Evolutionary conservation across 2,888 invertebrate genomes (phyloP).

Genomic region (Hyposoter dolosus): DNA sequence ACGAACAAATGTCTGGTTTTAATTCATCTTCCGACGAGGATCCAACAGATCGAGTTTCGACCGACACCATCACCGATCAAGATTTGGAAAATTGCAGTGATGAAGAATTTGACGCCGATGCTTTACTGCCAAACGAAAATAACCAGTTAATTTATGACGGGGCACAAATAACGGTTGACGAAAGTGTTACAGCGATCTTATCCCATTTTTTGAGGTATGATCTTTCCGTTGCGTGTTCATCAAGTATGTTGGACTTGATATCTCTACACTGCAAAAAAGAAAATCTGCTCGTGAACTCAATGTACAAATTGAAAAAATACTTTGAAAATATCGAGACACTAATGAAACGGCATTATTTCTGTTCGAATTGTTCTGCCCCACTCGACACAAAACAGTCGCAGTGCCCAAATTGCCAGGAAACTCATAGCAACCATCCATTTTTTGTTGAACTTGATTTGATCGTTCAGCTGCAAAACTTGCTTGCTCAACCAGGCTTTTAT

Average conservation of each 20-base stretch:
- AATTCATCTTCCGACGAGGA: no score
- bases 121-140: not conserved
- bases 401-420: not conserved
- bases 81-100: not conserved
- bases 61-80: not conserved
- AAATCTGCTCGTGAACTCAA: no score
- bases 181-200: not conserved
- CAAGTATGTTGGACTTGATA: not conserved
- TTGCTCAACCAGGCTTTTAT: slow-evolving; percentile 1
- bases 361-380: no score
- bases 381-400: no score
- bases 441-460: not conserved
- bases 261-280: no score
- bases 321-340: no score
- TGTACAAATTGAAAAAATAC: no score
- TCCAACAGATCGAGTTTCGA: no score
- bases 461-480: not conserved
- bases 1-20: no score
- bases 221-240: not conserved
- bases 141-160: not conserved
- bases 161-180: slow-evolving; percentile 2
- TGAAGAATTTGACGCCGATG: not conserved
- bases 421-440: not conserved
- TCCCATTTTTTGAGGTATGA: not conserved
- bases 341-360: no score